Base-by-base conservation (phyloP, 1,140 invertebrate genomes). In the Cryptotermes secundus region DNA sequence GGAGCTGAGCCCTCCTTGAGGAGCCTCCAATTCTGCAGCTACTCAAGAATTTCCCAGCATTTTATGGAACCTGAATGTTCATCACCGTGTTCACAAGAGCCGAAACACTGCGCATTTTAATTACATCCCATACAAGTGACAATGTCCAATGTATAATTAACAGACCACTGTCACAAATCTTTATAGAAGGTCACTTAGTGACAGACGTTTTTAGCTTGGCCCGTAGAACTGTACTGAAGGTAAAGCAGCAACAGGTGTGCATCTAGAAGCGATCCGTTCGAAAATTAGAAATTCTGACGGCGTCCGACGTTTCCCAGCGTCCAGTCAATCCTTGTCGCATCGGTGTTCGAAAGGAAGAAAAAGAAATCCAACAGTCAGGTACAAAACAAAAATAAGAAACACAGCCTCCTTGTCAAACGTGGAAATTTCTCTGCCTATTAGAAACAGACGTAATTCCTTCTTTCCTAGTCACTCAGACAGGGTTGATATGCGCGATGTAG, bases 221-320 rank as follows among this genome's bases (percentile, higher is more conserved):
- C 59, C 14, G 59, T 72, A 72, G 7, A 31, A 72, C 6, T 31
- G 59, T 14, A 31, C 59, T 31, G 59, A 72, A 31, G 59, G 59
- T 4, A 72, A n/a, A 72, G 59, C 26, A 72, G 59, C 59, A n/a
- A 72, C 59, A 72, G 59, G 59, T 72, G 59, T 31, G 59, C 59
- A 72, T 31, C 59, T 72, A n/a, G 26, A 72, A 72, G 31, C 59
- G 59, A 72, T 72, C 31, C 59, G 59, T 72, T 72, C 4, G 59
- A 72, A 72, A 72, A 72, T 72, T 72, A 72, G 31, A 72, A 72
- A 72, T 72, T 72, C 59, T 72, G 59, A 72, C 59, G n/a, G 59
- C 59, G 59, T 72, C 59, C 59, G 59, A 72, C 31, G 59, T 72
- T 72, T 72, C 59, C 59, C 59, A 72, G 59, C 26, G 59, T 72